Evolutionary conservation across 1,140 invertebrate species (phyloP).

Genomic region (Aculops lycopersici): DNA sequence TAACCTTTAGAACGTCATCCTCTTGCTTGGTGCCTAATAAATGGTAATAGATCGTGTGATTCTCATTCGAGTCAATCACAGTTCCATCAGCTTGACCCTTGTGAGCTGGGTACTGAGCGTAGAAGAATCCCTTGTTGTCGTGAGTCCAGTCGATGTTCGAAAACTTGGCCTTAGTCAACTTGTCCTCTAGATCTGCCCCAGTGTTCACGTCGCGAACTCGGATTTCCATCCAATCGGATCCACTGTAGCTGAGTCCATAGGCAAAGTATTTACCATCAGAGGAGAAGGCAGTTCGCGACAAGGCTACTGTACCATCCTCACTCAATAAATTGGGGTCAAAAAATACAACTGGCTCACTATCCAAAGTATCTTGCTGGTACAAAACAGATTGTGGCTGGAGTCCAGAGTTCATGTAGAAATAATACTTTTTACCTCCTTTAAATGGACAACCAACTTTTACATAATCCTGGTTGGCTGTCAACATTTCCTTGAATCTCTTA

Average conservation of each 20-base stretch:
- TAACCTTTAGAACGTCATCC: constrained; percentile 54
- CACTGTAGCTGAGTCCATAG: constrained; percentile 60
- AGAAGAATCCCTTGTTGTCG: constrained; percentile 77
- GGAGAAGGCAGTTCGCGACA: constrained; percentile 44
- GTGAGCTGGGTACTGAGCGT: constrained; percentile 39
- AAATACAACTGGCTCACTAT: constrained; percentile 50
- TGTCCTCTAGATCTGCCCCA: constrained; percentile 50
- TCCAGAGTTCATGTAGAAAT: constrained; percentile 74
- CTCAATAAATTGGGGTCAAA: constrained; percentile 75
- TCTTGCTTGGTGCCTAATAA: constrained; percentile 45
- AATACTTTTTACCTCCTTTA: constrained; percentile 50
- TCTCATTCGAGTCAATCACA: constrained; percentile 45
- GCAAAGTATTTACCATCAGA: constrained; percentile 63
- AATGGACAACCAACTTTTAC: constrained; percentile 67
- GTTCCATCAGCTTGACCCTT: constrained; percentile 51
- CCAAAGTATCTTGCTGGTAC: constrained; percentile 51
- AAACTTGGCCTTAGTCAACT: constrained; percentile 64
- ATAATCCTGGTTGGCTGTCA: constrained; percentile 79
- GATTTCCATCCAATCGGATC: constrained; percentile 80
- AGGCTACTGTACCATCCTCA: constrained; percentile 61
- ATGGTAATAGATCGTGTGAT: constrained; percentile 86
- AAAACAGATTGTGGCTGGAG: constrained; percentile 83
- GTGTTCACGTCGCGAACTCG: constrained; percentile 18
- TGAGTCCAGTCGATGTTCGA: constrained; percentile 68
- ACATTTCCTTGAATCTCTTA: constrained; percentile 23